Evolutionary conservation across 1,140 invertebrate species (phyloP).

Genomic region (Lysiphlebus fabarum): DNA sequence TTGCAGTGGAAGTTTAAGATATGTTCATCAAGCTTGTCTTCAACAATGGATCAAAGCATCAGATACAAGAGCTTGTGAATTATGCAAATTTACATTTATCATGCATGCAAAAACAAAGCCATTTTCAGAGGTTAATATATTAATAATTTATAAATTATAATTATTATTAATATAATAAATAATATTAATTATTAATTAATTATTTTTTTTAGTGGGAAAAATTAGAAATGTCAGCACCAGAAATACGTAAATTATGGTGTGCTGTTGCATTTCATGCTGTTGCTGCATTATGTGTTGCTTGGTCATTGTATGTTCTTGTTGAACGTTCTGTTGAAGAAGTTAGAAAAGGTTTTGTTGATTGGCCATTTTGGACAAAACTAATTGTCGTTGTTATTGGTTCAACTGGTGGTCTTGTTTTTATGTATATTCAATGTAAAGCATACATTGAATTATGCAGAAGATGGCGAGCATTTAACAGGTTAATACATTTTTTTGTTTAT

Average conservation of each 20-base stretch:
- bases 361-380: constrained; percentile 97
- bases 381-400: constrained; percentile 95
- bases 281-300: constrained; percentile 91
- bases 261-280: constrained; percentile 92
- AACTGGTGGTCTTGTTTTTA: constrained; percentile 92
- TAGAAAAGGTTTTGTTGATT: constrained; percentile 73
- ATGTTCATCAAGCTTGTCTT: constrained; percentile 90
- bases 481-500: constrained; percentile 26
- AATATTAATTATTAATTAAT: constrained; percentile 4
- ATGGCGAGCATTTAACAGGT: constrained; percentile 92
- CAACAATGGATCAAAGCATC: constrained; percentile 97
- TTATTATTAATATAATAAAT: background rate
- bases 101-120: constrained; percentile 96
- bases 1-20: constrained; percentile 85
- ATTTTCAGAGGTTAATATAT: constrained; percentile 89
- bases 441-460: constrained; percentile 87
- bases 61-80: constrained; percentile 89
- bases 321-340: constrained; percentile 91
- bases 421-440: constrained; percentile 95
- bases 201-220: constrained; percentile 74
- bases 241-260: constrained; percentile 85
- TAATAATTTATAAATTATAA: constrained; percentile 5
- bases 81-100: constrained; percentile 95
- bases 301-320: constrained; percentile 94
- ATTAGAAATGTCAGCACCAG: constrained; percentile 88